phyloP scores from a whole-genome alignment of 2,113 vertebrate genomes.

The Poicephalus gulielmi region DNA sequence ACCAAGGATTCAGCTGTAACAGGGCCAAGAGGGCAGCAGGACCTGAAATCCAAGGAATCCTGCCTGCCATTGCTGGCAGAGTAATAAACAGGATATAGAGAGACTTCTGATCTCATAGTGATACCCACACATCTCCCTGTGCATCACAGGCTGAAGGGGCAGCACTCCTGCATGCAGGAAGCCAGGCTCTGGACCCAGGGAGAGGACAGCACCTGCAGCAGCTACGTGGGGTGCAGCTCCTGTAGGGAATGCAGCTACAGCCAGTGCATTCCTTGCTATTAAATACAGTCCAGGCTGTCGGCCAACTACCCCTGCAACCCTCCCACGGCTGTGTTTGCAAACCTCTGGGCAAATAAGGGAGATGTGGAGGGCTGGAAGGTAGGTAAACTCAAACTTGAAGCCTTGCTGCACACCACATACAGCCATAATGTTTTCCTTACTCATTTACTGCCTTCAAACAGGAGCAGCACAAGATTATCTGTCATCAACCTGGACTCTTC shows the following conservation, averaged over 20 bases:
- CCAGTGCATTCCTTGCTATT: neutral
- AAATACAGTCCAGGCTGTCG: neutral
- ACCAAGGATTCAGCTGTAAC: neutral
- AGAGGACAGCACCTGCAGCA: neutral
- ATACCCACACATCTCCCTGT: accelerated
- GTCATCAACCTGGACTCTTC: neutral
- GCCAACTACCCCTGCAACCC: neutral
- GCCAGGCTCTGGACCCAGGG: neutral
- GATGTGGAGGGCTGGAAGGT: neutral
- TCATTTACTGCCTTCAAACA: neutral
- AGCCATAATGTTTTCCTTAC: neutral
- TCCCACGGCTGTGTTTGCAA: neutral
- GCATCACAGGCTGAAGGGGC: neutral
- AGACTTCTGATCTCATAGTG: neutral
- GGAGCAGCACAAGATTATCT: neutral
- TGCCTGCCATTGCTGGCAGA: neutral
- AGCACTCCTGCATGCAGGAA: neutral
- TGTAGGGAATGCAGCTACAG: neutral
- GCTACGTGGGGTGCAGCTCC: neutral
- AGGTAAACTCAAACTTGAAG: neutral
- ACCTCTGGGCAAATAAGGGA: neutral
- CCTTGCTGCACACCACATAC: neutral
- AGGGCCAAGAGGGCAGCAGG: neutral
- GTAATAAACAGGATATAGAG: neutral
- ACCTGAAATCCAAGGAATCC: neutral